Evolutionary conservation across 2,113 vertebrate species (phyloP).

Genomic region (Lepus europaeus): DNA sequence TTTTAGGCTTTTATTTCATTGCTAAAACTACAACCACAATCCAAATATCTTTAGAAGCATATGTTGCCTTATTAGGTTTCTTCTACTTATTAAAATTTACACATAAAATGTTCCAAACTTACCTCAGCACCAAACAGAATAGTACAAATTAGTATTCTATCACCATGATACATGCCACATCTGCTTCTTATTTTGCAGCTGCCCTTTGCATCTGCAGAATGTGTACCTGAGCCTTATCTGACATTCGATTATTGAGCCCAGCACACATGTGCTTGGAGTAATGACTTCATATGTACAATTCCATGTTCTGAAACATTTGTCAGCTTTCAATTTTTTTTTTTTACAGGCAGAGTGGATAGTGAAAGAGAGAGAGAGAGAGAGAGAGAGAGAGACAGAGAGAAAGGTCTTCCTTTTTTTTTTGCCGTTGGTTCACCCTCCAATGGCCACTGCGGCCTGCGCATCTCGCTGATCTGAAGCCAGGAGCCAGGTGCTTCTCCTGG

Average conservation of each 20-base stretch:
- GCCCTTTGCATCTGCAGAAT: neutral
- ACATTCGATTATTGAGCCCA: neutral
- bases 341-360: no score
- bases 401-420: no score
- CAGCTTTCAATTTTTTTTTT: neutral
- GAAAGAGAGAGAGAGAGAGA: no score
- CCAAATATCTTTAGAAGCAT: neutral
- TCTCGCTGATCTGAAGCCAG: no score
- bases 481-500: no score
- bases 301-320: neutral
- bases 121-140: neutral
- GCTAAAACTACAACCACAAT: neutral
- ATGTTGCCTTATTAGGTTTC: neutral
- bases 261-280: neutral
- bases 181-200: neutral
- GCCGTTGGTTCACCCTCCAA: no score
- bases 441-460: no score
- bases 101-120: neutral
- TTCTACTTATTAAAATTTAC: conserved; percentile 48
- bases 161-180: neutral
- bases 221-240: neutral
- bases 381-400: no score
- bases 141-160: neutral
- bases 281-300: neutral
- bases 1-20: conserved; percentile 11